Conservation (phyloP, 2,113 vertebrate genomes). For the Gobius niger region DNA sequence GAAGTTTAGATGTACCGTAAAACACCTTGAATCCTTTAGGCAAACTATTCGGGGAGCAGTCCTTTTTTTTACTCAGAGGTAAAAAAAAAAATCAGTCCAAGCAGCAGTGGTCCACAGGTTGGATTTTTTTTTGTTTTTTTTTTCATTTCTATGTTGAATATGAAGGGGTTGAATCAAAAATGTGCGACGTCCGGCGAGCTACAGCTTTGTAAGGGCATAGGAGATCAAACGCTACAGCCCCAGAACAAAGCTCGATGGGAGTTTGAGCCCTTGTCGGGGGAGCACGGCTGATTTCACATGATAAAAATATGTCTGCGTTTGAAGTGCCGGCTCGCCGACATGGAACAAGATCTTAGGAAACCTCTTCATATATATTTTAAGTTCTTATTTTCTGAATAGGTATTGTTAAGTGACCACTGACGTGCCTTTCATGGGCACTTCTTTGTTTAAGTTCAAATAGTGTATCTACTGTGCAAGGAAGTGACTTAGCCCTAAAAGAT, state of each 20-base stretch:
- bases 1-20: constrained; percentile 8
- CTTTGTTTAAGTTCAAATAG: too few species aligned
- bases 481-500: too few species aligned
- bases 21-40: neutral
- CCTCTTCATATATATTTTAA: constrained; percentile 3
- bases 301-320: constrained; percentile 58
- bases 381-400: constrained; percentile 1
- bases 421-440: too few species aligned
- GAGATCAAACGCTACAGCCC: constrained; percentile 70
- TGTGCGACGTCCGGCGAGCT: constrained; percentile 24
- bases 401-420: too few species aligned
- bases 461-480: too few species aligned
- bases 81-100: neutral
- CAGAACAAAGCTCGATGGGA: constrained; percentile 59
- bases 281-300: constrained; percentile 52
- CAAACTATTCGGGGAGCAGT: neutral
- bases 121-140: constrained; percentile 10
- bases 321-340: constrained; percentile 42
- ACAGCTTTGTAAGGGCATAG: constrained; percentile 67
- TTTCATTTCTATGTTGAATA: constrained; percentile 29
- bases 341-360: constrained; percentile 14
- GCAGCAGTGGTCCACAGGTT: constrained; percentile 14
- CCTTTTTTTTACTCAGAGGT: too few species aligned
- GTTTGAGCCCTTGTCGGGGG: constrained; percentile 64
- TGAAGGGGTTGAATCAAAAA: constrained; percentile 50